phyloP scores from a whole-genome alignment of 2,888 invertebrate species.

The Dynastes tityus region DNA sequence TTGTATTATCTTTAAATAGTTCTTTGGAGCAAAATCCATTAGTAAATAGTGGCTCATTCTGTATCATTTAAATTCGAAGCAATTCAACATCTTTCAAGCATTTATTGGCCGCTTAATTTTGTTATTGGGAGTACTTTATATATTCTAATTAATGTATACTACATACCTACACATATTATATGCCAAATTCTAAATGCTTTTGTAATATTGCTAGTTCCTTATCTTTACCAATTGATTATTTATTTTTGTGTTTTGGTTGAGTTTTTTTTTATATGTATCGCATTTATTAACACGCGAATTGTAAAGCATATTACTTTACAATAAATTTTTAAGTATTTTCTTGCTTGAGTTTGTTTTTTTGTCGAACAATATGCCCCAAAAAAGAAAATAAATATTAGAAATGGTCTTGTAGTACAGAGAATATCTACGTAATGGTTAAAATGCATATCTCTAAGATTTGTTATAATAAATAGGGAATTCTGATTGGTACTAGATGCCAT shows the following conservation, averaged over 20 bases:
- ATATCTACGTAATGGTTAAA: no score
- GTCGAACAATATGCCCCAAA: neutral
- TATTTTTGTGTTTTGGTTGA: conserved; percentile 34
- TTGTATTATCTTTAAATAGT: no score
- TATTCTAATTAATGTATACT: conserved; percentile 24
- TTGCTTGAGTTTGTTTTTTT: neutral
- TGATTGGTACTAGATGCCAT: no score
- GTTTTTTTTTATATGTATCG: conserved; percentile 30
- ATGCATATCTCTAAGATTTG: no score
- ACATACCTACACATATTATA: conserved; percentile 11
- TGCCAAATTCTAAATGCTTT: conserved; percentile 25
- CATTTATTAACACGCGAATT: conserved; percentile 42
- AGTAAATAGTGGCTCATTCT: no score
- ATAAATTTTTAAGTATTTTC: conserved; percentile 31
- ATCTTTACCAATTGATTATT: conserved; percentile 34
- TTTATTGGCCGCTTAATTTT: conserved; percentile 8
- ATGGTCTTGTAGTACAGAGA: no score
- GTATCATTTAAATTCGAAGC: no score
- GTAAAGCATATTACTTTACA: conserved; percentile 44
- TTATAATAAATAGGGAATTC: no score
- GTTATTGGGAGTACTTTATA: conserved; percentile 15
- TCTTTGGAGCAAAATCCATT: no score
- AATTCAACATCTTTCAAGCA: neutral
- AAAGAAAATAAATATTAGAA: no score
- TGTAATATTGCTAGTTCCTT: conserved; percentile 44